Conservation (phyloP, 1,140 invertebrate genomes). For the Ceratina australensis region DNA sequence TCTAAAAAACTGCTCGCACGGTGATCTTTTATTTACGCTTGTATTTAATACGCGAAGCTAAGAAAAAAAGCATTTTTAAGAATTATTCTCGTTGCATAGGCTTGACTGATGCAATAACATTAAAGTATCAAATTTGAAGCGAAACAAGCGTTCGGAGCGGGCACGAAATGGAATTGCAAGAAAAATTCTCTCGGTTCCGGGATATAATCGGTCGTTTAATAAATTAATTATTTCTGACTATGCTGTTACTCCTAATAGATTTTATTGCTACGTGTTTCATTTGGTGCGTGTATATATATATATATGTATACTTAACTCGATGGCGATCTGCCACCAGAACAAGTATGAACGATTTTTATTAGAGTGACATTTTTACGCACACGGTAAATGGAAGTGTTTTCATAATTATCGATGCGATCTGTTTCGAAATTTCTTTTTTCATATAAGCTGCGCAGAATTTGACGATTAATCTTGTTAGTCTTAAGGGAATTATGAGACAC, state of each 20-base stretch:
- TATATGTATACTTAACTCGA: not conserved
- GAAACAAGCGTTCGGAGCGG: too few relatives aligned
- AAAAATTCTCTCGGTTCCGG: not conserved
- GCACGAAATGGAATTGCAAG: not conserved
- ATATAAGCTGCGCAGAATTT: too few relatives aligned
- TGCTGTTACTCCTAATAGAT: not conserved
- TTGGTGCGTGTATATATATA: not conserved
- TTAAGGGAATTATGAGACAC: not conserved
- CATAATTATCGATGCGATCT: too few relatives aligned
- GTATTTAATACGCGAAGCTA: not conserved
- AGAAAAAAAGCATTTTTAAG: slow-evolving; percentile 5
- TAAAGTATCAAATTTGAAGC: not conserved
- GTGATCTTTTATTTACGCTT: not conserved
- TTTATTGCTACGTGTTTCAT: too few relatives aligned
- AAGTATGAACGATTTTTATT: too few relatives aligned
- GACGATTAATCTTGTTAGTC: too few relatives aligned
- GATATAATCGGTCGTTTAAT: not conserved
- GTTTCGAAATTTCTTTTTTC: too few relatives aligned
- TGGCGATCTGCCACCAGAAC: too few relatives aligned
- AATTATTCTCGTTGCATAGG: not conserved
- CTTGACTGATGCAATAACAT: not conserved
- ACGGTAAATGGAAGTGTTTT: too few relatives aligned
- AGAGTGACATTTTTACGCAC: too few relatives aligned
- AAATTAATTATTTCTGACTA: slow-evolving; percentile 1
- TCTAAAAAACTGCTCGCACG: not conserved